Evolutionary conservation across 2,113 vertebrate species (phyloP).

Genomic region (Manacus vitellinus): DNA sequence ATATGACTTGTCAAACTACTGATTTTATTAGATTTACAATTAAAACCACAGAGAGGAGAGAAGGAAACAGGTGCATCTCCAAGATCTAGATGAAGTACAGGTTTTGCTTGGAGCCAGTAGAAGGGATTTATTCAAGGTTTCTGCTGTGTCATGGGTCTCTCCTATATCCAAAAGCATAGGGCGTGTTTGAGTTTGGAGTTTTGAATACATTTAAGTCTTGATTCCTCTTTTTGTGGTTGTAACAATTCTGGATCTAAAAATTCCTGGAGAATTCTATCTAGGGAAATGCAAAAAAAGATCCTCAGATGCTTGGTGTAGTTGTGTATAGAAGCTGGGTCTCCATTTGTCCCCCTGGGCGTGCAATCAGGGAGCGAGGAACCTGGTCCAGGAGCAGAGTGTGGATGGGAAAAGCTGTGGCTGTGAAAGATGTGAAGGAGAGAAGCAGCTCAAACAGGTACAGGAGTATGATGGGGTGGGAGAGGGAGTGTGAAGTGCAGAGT

Average conservation of each 20-base stretch:
- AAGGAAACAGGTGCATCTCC: neutral
- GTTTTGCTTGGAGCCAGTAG: neutral
- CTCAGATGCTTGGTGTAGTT: neutral
- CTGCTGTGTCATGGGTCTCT: neutral
- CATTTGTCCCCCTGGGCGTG: neutral
- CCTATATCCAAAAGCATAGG: neutral
- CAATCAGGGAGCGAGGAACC: rapidly evolving
- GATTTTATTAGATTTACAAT: neutral
- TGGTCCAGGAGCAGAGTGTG: neutral
- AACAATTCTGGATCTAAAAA: neutral
- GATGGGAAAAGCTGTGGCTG: neutral
- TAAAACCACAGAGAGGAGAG: neutral
- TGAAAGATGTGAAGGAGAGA: neutral
- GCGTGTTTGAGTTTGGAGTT: neutral
- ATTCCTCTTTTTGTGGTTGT: neutral
- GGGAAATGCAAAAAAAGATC: neutral
- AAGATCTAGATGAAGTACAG: neutral
- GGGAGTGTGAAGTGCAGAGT: neutral
- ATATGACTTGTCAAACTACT: neutral
- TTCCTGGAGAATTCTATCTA: neutral
- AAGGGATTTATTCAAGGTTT: neutral
- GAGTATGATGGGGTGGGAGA: neutral
- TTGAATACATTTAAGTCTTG: neutral
- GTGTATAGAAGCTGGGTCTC: neutral
- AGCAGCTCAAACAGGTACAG: neutral